These are phyloP conservation scores for Nematopogon swammerdamellus DNA, from an alignment of 2,888 invertebrate genomes.

Conservation along the genomic window DNA sequence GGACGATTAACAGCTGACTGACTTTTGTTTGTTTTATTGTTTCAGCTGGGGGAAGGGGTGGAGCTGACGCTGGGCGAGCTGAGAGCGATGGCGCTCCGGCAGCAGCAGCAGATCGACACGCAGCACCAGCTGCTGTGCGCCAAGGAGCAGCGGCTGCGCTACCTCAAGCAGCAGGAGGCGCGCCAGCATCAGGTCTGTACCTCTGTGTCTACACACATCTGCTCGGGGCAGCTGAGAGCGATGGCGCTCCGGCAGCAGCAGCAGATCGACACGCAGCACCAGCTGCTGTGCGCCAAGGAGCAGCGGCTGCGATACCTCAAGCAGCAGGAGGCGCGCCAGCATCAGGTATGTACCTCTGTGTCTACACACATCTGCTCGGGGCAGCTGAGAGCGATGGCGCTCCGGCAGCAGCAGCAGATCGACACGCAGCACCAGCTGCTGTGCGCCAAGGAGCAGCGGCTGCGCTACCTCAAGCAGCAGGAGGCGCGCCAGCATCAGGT, in stretches of 20 bases:
- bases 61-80: slow-evolving; percentile 92
- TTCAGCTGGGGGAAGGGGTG: slow-evolving; percentile 88
- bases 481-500: slow-evolving; percentile 76
- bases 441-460: slow-evolving; percentile 88
- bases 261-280: slow-evolving; percentile 95
- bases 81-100: slow-evolving; percentile 96
- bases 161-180: slow-evolving; percentile 91
- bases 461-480: slow-evolving; percentile 92
- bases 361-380: no score
- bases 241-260: slow-evolving; percentile 98
- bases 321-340: slow-evolving; percentile 83
- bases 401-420: slow-evolving; percentile 96
- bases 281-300: slow-evolving; percentile 88
- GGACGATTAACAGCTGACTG: no score
- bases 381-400: no score
- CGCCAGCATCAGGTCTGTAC: slow-evolving; percentile 59
- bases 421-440: slow-evolving; percentile 91
- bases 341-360: slow-evolving; percentile 38
- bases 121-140: slow-evolving; percentile 90
- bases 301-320: slow-evolving; percentile 91
- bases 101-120: slow-evolving; percentile 96
- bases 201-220: no score
- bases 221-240: no score
- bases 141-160: slow-evolving; percentile 89
- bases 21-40: no score